These are phyloP conservation scores for Ormyrus pomaceus DNA, from an alignment of 2,888 invertebrate genomes.

Conservation along the genomic window DNA sequence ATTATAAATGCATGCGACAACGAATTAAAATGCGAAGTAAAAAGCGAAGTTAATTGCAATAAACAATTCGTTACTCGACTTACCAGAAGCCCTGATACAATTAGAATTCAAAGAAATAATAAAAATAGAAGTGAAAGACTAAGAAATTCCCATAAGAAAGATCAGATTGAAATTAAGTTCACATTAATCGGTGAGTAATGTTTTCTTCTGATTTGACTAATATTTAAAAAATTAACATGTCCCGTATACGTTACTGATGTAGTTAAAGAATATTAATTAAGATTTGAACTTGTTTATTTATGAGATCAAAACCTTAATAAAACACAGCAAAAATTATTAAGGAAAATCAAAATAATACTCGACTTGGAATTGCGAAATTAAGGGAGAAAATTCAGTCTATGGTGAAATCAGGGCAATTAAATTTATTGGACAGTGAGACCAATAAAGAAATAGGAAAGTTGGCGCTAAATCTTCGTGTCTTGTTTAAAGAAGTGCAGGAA, in stretches of 20 bases:
- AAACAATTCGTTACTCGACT: constrained; percentile 35
- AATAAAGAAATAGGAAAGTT: constrained; percentile 66
- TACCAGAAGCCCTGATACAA: not conserved
- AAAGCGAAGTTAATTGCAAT: constrained; percentile 60
- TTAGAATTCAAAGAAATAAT: not conserved
- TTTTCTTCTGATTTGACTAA: not conserved
- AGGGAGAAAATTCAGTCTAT: constrained; percentile 63
- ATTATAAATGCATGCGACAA: constrained; percentile 66
- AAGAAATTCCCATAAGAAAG: constrained; percentile 57
- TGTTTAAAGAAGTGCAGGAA: constrained; percentile 64
- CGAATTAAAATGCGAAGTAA: constrained; percentile 66
- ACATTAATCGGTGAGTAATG: constrained; percentile 65
- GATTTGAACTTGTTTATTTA: constrained; percentile 34
- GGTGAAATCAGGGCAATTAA: constrained; percentile 62
- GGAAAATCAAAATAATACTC: constrained; percentile 65
- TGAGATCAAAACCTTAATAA: constrained; percentile 39
- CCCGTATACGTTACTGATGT: not conserved
- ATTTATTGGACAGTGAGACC: constrained; percentile 64
- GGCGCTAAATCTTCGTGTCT: constrained; percentile 64
- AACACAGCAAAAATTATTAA: constrained; percentile 67
- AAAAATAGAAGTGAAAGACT: constrained; percentile 33
- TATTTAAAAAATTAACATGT: no score
- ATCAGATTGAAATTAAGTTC: constrained; percentile 68
- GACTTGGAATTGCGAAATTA: constrained; percentile 63
- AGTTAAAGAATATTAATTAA: constrained; percentile 40